These are phyloP conservation scores for Rallus limicola DNA, from an alignment of 2,113 vertebrate species.

Conservation along the genomic window DNA sequence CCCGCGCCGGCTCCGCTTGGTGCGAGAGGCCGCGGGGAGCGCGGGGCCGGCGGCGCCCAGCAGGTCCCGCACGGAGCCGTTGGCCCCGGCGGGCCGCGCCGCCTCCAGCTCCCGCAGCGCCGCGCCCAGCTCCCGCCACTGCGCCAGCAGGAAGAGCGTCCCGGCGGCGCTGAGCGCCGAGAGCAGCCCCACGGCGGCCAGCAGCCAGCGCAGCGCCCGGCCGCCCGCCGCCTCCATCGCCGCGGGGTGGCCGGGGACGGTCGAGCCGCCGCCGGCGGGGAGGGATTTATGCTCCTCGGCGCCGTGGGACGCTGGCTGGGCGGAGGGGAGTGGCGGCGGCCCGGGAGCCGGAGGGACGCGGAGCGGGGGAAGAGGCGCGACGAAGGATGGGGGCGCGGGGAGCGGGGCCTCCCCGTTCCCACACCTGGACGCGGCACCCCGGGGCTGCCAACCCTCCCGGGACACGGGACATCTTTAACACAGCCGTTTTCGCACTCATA, in stretches of 20 bases:
- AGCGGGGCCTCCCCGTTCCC: neutral
- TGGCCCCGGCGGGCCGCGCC: neutral
- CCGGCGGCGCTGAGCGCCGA: conserved; percentile 83
- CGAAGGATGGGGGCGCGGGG: neutral
- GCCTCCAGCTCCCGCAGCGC: conserved; percentile 74
- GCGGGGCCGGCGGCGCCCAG: neutral
- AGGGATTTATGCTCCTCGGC: neutral
- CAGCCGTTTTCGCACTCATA: neutral
- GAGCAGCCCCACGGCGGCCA: conserved; percentile 78
- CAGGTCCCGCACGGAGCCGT: neutral
- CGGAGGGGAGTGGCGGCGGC: neutral
- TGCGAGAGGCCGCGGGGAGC: conserved; percentile 69
- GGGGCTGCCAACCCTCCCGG: neutral
- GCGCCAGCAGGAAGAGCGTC: conserved; percentile 83
- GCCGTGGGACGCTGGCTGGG: neutral
- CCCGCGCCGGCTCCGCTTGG: conserved; percentile 81
- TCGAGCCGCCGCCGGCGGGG: neutral
- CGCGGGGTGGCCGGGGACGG: neutral
- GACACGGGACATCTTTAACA: neutral
- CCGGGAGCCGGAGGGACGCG: neutral
- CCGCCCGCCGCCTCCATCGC: conserved; percentile 49
- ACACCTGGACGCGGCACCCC: accelerated
- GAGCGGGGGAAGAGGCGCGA: neutral
- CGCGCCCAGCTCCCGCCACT: conserved; percentile 80
- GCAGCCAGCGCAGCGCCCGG: conserved; percentile 70